Base-by-base conservation (phyloP, 2,797 vertebrate genomes). In the Lophius americanus region DNA sequence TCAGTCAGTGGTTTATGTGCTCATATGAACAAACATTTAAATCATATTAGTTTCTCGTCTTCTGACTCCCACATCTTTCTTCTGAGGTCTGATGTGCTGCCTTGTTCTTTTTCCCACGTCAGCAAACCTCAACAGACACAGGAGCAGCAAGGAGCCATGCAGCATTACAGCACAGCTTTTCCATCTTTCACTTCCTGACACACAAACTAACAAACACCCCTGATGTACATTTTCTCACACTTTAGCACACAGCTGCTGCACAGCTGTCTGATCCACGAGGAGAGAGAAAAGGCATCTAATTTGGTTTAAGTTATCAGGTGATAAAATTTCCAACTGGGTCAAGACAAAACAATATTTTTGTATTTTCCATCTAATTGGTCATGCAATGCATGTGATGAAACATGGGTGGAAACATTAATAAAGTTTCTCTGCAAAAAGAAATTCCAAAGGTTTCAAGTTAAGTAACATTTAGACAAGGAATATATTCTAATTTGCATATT, bases 161-260 rank as follows among this genome's bases (percentile, higher is more conserved):
- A 55, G 83, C 79, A 75, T 84, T 75, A 90, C 82, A 67, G 75
- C 2, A 0, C 41, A 79, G 65, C 83, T 80, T 87, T 68, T 75
- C 75, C 77, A 52, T 75, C 64, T 76, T 58, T 84, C 71, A 60
- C 65, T 23, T 68, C 50, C 44, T 69, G 65, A 70, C 66, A 70
- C 75, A 78, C 62, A 41, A 75, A 62, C 60, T 47, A 46, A 60
- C 73, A 68, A 48, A 56, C 73, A 69, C 64, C 59, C 64, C 68
- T 59, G 62, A 83, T 68, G 82, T 72, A 78, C 59, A 56, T 64
- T 84, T 81, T 88, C 85, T 85, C 89, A 86, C 87, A 85, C 79
- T 82, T 80, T 66, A 10, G 13, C 65, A 67, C 82, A 85, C 90
- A 90, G 89, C 88, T 91, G 92, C 76, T 73, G 57, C 83, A 88